Percentiles rank a stretch among this genome's conserved stretches.
These are phyloP conservation scores for Neofelis nebulosa DNA, from an alignment of 2,113 vertebrate genomes.

Conservation along the genomic window DNA sequence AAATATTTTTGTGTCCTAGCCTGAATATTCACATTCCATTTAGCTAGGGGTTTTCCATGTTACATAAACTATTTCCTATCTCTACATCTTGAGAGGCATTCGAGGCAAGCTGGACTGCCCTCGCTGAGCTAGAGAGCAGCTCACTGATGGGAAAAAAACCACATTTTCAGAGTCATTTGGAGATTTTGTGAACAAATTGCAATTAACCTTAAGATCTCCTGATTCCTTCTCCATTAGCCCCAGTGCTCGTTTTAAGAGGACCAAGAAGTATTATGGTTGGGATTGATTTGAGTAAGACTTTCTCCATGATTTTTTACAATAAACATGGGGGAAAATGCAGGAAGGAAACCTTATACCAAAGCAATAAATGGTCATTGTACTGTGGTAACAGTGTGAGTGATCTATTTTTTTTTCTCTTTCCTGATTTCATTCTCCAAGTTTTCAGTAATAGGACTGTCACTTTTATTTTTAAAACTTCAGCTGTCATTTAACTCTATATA, in stretches of 20 bases:
- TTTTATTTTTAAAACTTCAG: slow-evolving; percentile 55
- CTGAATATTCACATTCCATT: slow-evolving; percentile 68
- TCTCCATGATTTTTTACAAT: background rate
- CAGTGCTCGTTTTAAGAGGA: slow-evolving; percentile 20
- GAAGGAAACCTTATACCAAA: slow-evolving; percentile 17
- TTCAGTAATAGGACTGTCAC: background rate
- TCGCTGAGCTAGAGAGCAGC: slow-evolving; percentile 18
- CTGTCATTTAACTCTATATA: background rate
- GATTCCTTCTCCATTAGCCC: background rate
- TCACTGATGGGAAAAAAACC: slow-evolving; percentile 39
- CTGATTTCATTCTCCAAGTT: slow-evolving; percentile 38
- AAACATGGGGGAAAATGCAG: background rate
- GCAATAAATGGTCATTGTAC: slow-evolving; percentile 16
- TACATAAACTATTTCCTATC: slow-evolving; percentile 64
- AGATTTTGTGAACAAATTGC: slow-evolving; percentile 50
- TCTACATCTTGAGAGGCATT: slow-evolving; percentile 63
- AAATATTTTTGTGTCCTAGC: slow-evolving; percentile 43
- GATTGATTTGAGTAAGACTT: slow-evolving; percentile 40
- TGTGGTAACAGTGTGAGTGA: background rate
- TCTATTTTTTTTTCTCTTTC: background rate
- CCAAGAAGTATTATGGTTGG: background rate
- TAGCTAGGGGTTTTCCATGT: slow-evolving; percentile 69
- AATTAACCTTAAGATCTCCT: slow-evolving; percentile 48
- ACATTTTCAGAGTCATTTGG: slow-evolving; percentile 36
- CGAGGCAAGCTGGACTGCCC: background rate